Conservation (phyloP, 2,113 vertebrate genomes). For the Brachyhypopomus gauderio region DNA sequence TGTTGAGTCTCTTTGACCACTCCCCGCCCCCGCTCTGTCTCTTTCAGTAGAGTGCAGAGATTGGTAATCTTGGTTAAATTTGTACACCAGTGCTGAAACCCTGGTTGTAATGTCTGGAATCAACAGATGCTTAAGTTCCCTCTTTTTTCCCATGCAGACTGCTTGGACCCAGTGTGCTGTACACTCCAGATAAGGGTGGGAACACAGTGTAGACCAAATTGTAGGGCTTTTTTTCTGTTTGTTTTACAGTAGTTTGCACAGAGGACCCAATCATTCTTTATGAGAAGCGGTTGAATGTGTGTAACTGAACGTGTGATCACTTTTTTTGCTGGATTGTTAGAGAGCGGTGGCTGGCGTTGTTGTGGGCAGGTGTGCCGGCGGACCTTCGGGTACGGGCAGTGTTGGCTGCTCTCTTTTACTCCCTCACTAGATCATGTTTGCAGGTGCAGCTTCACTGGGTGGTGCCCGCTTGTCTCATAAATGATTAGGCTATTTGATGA, state of each 20-base stretch:
- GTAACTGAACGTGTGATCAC: too few species aligned
- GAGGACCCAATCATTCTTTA: too few species aligned
- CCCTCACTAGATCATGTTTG: background rate
- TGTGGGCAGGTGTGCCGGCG: too few species aligned
- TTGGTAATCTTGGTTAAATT: constrained; percentile 29
- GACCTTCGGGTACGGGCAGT: background rate
- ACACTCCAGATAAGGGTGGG: background rate
- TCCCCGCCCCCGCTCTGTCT: background rate
- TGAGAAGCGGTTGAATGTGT: background rate
- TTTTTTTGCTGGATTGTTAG: too few species aligned
- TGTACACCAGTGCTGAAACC: constrained; percentile 12
- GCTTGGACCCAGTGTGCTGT: background rate
- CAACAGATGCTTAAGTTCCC: background rate
- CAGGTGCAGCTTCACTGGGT: background rate
- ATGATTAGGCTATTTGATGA: constrained; percentile 28
- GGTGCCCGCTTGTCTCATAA: constrained; percentile 25
- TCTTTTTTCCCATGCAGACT: constrained; percentile 6
- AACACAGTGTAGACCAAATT: background rate
- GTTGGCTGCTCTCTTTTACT: background rate
- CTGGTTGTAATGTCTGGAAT: constrained; percentile 5
- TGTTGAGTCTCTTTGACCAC: background rate
- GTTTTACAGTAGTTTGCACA: too few species aligned
- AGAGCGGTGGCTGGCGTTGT: too few species aligned
- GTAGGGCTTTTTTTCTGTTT: background rate
- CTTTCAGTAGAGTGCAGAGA: background rate